phyloP scores from a whole-genome alignment of 2,797 vertebrate species.

The Periophthalmus magnuspinnatus region DNA sequence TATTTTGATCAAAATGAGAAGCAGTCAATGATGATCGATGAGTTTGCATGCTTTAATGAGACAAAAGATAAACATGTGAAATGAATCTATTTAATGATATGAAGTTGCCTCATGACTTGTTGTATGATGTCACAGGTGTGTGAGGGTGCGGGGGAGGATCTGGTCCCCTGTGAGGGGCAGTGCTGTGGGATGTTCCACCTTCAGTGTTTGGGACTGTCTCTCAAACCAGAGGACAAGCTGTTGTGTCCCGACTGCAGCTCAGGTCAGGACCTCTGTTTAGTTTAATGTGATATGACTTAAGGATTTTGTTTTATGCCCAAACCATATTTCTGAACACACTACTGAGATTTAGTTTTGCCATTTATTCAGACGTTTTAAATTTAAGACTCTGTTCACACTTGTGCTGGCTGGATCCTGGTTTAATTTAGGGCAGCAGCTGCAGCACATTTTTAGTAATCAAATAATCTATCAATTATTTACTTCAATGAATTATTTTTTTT shows the following conservation, averaged over 20 bases:
- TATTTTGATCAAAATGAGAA: neutral
- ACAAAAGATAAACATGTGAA: neutral
- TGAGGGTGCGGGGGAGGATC: constrained; percentile 86
- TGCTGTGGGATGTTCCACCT: constrained; percentile 92
- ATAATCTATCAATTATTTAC: no score
- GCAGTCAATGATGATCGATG: neutral
- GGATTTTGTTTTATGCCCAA: no score
- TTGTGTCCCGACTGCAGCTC: constrained; percentile 87
- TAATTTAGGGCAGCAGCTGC: no score
- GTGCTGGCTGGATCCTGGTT: no score
- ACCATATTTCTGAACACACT: neutral
- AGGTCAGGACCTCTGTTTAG: constrained; percentile 76
- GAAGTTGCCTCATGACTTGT: no score
- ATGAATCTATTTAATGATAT: neutral
- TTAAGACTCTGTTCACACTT: no score
- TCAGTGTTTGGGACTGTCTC: constrained; percentile 82
- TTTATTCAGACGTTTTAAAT: no score
- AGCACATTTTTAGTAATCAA: no score
- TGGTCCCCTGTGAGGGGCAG: constrained; percentile 90
- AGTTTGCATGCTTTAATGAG: neutral
- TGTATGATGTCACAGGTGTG: constrained; percentile 78
- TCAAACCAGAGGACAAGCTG: constrained; percentile 83
- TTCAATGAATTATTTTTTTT: no score
- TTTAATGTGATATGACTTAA: neutral
- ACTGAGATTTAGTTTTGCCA: no score